Evolutionary conservation across 2,113 vertebrate genomes (phyloP), one percentile per base, ranked within the genome.

Genomic region (Odontesthes bonariensis): DNA sequence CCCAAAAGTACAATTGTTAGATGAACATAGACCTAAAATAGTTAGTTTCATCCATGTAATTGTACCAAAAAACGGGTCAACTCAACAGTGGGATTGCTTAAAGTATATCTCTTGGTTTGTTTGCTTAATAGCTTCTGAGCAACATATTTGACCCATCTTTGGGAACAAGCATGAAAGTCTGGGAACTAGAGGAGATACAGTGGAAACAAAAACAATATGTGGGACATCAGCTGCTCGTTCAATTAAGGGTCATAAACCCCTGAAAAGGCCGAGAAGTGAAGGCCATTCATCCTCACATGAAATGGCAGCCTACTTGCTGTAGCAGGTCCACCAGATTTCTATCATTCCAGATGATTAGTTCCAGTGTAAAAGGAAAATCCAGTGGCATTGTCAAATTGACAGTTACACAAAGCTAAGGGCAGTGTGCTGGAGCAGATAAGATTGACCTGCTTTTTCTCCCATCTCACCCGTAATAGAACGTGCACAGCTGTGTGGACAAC

Each of bases 401-500:
- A 73, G 71, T 17, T 31, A 1, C 61, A 89, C 79, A 87, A 85
- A 79, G 83, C 70, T 60, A 9, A 33, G 47, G 55, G 49, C 70
- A 27, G 64, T 59, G 69, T 90, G 82, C 62, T 40, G 4, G 13
- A 47, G 70, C 83, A 66, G 91, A 91, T 91, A 90, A 87, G 84
- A 88, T 81, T 86, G 79, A 87, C 75, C 81, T 23, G 38, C 32
- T 68, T 33, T 23, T 59, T 55, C 57, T 46, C 2, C 16, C 4
- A 53, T 69, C 70, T 73, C 33, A 2, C 72, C 58, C 64, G 44
- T 69, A 88, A 85, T 75, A 82, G 70, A 55, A 51, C 35, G 4
- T 23, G 23, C 31, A 6, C 1, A 10, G 56, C 68, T 52, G 51
- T 1, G 35, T 9, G 32, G 32, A 69, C 74, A 58, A 71, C 58